phyloP scores from a whole-genome alignment of 2,888 invertebrate species.

The Sinelater perroti region DNA sequence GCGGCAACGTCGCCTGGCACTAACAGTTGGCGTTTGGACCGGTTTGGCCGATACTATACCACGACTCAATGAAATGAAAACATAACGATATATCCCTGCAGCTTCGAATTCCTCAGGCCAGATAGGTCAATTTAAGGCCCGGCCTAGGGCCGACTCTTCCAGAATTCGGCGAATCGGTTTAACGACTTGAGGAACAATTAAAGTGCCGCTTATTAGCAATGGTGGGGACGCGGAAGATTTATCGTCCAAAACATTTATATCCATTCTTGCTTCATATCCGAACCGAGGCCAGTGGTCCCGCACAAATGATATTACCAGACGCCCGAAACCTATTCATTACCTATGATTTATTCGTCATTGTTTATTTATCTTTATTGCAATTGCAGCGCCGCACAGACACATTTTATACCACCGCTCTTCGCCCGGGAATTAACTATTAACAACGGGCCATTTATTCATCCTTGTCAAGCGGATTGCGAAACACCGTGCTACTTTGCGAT shows the following conservation, averaged over 20 bases:
- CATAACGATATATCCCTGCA: constrained; percentile 40
- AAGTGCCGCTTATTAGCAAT: constrained; percentile 31
- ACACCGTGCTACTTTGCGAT: constrained; percentile 5
- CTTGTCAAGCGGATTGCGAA: constrained; percentile 24
- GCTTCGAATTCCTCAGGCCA: constrained; percentile 38
- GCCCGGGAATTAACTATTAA: constrained; percentile 31
- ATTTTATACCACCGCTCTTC: constrained; percentile 12
- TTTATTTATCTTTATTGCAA: constrained; percentile 34
- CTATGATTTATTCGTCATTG: constrained; percentile 36
- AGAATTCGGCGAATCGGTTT: constrained; percentile 26
- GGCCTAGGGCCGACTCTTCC: constrained; percentile 26
- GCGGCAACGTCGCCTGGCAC: constrained; percentile 40
- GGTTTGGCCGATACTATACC: constrained; percentile 44
- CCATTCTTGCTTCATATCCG: constrained; percentile 26
- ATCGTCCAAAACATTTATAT: constrained; percentile 26
- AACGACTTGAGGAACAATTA: constrained; percentile 29
- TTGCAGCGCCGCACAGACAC: constrained; percentile 32
- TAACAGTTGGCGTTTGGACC: constrained; percentile 43
- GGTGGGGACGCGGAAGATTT: constrained; percentile 29
- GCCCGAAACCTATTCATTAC: constrained; percentile 31
- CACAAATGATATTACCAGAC: constrained; percentile 31
- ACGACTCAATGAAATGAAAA: constrained; percentile 51
- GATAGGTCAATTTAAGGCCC: constrained; percentile 21
- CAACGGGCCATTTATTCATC: constrained; percentile 27
- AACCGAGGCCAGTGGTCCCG: constrained; percentile 30